phyloP scores from a whole-genome alignment of 2,113 vertebrate genomes.

The Hippolais icterina region DNA sequence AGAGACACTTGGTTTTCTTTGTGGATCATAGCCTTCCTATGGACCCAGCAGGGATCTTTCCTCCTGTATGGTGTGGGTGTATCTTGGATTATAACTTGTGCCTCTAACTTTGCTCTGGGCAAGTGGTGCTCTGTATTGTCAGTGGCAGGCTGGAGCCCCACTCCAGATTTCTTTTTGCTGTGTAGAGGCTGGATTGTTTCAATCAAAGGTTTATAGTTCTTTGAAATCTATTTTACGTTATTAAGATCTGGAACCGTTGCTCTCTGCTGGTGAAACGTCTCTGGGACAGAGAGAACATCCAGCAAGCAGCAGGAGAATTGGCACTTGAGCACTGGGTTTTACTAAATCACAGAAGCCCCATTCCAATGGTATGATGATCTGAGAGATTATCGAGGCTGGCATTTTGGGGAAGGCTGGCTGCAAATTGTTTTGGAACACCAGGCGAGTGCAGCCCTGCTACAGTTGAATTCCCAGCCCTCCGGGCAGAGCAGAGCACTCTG shows the following conservation, averaged over 20 bases:
- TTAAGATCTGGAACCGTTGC: background rate
- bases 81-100: background rate
- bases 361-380: background rate
- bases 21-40: rapidly evolving
- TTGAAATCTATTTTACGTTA: rapidly evolving
- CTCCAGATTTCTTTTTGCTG: background rate
- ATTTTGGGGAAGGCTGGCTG: background rate
- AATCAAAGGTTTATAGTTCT: background rate
- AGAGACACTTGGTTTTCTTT: rapidly evolving
- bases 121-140: rapidly evolving
- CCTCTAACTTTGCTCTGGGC: background rate
- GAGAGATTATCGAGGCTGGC: background rate
- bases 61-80: background rate
- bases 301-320: background rate
- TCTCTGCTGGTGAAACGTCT: background rate
- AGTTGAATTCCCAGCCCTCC: background rate
- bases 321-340: background rate
- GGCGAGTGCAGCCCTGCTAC: background rate
- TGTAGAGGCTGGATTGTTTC: rapidly evolving
- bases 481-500: background rate
- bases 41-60: background rate
- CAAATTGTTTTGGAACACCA: background rate
- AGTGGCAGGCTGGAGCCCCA: background rate
- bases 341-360: background rate
- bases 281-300: background rate